Evolutionary conservation across 2,113 vertebrate species (phyloP), one percentile per base, ranked within the genome.

Genomic region (Struthidea cinerea): DNA sequence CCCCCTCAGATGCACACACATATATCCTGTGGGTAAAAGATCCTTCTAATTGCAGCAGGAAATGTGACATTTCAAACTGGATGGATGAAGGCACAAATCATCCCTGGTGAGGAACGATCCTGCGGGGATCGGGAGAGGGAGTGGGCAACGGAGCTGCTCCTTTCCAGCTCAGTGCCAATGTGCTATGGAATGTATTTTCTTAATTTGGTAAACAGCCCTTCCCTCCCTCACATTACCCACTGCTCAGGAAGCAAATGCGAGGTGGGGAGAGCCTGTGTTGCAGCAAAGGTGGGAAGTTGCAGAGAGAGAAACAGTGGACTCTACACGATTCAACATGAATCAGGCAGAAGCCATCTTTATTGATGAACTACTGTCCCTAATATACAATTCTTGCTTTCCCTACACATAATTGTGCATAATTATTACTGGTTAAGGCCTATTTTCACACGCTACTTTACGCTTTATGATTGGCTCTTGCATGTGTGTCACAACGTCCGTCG

Each of bases 41-140:
- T 67, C 68, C 64, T 59, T 76, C 50, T 91, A 70, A 89, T 75
- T 89, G 91, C 84, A 60, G 76, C 61, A 77, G 76, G 86, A 95
- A 89, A 94, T 37, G 90, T 92, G 94, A 77, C 94, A 92, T 93
- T 97, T 95, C 79, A n/a, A 32, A 77, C 15, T 65, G 79, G 85
- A 61, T 10, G 26, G 79, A 74, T 13, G 8, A 87, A 90, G 76
- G 93, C 80, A 89, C 56, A 70, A 87, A 93, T 68, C 77, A 92
- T 32, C 52, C 73, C 86, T 13, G 3, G 35, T 6, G 52, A 89
- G 93, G 86, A 89, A 52, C 0, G 0, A 21, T 61, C 64, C 86
- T 67, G 68, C 0, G 0, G 83, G 73, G 76, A 71, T 16, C 0
- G 0, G 53, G 63, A 90, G 68, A 91, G 33, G 77, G 64, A 87